A percentile compares a stretch with the other conserved stretches of the same genome.
Conservation (phyloP, 1,140 invertebrate species). For the Aricia agestis region DNA sequence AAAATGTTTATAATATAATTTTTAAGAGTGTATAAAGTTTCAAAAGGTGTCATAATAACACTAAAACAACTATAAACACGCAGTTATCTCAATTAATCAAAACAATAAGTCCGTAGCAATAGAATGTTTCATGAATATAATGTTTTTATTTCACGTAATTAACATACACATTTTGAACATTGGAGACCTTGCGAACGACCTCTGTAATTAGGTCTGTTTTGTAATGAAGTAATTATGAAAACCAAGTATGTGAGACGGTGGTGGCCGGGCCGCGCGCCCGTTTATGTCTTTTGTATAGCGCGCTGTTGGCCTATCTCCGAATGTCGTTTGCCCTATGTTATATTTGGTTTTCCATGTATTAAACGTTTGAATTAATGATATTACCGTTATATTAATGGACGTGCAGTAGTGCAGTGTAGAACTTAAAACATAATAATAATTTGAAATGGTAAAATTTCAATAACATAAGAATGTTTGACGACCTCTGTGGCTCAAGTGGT, state of each 20-base stretch:
- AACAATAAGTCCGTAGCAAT: background rate
- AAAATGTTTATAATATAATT: too few species aligned
- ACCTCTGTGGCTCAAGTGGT: too few species aligned
- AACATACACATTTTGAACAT: background rate
- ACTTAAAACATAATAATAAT: too few species aligned
- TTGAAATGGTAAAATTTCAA: too few species aligned
- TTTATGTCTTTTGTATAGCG: conserved; percentile 4
- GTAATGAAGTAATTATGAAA: conserved; percentile 7
- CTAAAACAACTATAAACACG: background rate
- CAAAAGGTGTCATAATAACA: too few species aligned
- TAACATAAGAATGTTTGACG: too few species aligned
- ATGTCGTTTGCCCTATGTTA: too few species aligned
- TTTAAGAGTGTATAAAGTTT: too few species aligned
- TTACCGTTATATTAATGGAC: too few species aligned
- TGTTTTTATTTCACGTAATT: background rate
- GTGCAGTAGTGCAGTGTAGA: too few species aligned
- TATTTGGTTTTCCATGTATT: too few species aligned
- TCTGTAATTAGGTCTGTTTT: conserved; percentile 14
- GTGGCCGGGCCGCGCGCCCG: background rate
- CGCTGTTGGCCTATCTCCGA: background rate
- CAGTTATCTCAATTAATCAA: background rate
- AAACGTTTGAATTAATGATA: too few species aligned
- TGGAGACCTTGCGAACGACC: conserved; percentile 8
- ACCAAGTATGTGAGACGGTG: background rate
- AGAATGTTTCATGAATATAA: background rate